Conservation (phyloP, 2,113 vertebrate species). For the Chiloscyllium plagiosum region DNA sequence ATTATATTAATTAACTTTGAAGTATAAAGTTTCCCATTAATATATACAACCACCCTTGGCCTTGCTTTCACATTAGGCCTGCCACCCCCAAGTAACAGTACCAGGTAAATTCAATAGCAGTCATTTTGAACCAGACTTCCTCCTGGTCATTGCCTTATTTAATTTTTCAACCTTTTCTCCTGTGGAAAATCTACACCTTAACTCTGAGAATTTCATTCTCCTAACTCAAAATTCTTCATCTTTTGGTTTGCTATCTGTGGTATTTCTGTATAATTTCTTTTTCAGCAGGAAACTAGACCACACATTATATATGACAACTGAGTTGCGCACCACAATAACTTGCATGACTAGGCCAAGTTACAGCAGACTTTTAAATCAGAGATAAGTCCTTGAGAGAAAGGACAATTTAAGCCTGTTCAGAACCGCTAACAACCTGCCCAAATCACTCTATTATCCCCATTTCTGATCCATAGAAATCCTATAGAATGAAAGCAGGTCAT, state of each 20-base stretch:
- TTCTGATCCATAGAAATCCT: neutral
- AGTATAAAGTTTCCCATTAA: neutral
- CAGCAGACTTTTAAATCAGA: neutral
- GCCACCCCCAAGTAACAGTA: neutral
- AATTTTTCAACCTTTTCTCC: neutral
- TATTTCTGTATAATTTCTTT: neutral
- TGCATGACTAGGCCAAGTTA: neutral
- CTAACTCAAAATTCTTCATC: neutral
- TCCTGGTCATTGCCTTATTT: neutral
- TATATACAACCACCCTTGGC: neutral
- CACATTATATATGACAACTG: neutral
- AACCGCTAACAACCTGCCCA: neutral
- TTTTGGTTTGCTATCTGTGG: neutral
- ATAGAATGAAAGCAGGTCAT: too few relatives aligned
- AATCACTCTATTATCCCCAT: neutral
- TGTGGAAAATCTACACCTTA: neutral
- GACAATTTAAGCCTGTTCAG: neutral
- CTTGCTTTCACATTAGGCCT: neutral
- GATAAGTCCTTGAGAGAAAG: neutral
- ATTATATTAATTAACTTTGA: too few relatives aligned
- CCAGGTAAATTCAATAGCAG: neutral
- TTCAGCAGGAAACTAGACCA: neutral
- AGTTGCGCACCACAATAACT: neutral
- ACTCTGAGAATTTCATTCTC: neutral
- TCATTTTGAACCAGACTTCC: neutral